Percentiles rank a stretch among this genome's conserved stretches.
phyloP scores from a whole-genome alignment of 1,140 invertebrate genomes.

The Drosophila gunungcola region DNA sequence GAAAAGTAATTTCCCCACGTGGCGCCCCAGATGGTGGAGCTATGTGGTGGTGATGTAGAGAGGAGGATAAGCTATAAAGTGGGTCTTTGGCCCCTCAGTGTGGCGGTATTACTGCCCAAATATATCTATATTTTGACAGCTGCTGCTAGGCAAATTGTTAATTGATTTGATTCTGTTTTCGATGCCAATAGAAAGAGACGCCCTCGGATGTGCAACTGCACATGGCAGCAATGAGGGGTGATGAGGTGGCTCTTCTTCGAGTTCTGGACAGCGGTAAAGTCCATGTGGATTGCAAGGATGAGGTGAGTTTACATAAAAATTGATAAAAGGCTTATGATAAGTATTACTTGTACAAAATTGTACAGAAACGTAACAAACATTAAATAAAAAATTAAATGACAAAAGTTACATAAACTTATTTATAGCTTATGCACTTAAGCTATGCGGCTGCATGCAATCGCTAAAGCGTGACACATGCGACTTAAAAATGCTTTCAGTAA shows the following conservation, averaged over 20 bases:
- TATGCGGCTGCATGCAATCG: constrained; percentile 18
- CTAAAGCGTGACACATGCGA: constrained; percentile 36
- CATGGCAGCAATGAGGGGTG: constrained; percentile 93
- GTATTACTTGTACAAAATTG: background rate
- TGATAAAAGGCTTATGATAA: no score
- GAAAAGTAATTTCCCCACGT: constrained; percentile 53
- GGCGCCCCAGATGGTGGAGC: constrained; percentile 29
- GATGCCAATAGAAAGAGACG: constrained; percentile 92
- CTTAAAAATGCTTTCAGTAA: constrained; percentile 30
- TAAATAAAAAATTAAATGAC: background rate
- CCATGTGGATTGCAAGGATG: constrained; percentile 96
- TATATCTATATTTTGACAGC: constrained; percentile 47
- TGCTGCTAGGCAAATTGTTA: constrained; percentile 49
- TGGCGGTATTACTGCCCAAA: constrained; percentile 51
- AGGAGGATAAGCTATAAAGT: background rate
- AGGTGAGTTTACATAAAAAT: constrained; percentile 87
- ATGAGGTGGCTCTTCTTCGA: constrained; percentile 89
- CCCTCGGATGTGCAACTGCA: constrained; percentile 95
- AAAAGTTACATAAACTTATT: constrained; percentile 30
- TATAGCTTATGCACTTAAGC: constrained; percentile 7
- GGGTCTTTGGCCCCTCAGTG: background rate
- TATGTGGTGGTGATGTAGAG: background rate
- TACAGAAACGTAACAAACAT: background rate
- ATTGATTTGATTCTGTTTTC: constrained; percentile 61
- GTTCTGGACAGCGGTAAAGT: constrained; percentile 96